These are phyloP conservation scores for Lipotes vexillifer DNA, from an alignment of 2,113 vertebrate genomes.

Conservation along the genomic window DNA sequence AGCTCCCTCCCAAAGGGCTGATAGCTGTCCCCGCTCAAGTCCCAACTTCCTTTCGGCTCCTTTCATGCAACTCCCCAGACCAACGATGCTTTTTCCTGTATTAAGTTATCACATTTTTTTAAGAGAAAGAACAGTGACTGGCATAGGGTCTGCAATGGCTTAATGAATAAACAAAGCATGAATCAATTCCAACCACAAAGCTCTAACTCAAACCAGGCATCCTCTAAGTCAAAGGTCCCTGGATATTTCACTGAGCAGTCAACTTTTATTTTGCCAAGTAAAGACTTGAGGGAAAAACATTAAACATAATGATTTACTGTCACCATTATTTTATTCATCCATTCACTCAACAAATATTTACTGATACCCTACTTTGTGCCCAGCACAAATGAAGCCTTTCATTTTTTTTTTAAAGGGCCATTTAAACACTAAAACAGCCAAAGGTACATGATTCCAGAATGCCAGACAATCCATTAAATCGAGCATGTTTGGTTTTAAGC, in stretches of 20 bases:
- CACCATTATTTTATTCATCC: not conserved
- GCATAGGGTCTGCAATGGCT: not conserved
- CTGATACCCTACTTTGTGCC: not conserved
- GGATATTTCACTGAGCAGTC: not conserved
- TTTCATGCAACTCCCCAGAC: not conserved
- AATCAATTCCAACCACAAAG: not conserved
- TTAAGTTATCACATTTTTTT: not conserved
- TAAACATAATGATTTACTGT: not conserved
- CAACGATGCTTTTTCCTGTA: not conserved
- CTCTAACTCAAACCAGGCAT: not conserved
- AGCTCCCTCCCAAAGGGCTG: not conserved
- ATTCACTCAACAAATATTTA: not conserved
- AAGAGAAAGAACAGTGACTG: not conserved
- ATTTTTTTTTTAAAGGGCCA: not conserved
- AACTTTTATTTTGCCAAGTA: not conserved
- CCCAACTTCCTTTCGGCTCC: not conserved
- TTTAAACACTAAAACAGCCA: not conserved
- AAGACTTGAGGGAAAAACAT: not conserved
- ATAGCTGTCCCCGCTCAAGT: not conserved
- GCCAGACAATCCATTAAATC: not conserved
- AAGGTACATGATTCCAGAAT: not conserved
- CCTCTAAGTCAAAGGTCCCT: not conserved
- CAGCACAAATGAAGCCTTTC: not conserved
- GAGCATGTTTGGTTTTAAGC: not conserved
- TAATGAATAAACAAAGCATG: not conserved